Base-by-base conservation (phyloP, 2,888 invertebrate genomes). In the Cetonia aurata region DNA sequence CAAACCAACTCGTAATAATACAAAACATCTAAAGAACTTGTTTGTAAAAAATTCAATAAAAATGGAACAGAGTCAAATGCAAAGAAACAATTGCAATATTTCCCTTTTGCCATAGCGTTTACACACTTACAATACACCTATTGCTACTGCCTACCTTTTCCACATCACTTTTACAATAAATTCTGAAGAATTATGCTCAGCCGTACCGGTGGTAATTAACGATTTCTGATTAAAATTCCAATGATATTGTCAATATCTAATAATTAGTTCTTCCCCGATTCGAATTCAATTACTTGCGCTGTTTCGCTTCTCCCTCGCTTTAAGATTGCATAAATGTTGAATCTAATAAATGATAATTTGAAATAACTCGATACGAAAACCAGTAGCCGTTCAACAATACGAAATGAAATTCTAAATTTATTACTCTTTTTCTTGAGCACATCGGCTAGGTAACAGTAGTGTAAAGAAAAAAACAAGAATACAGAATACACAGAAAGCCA, bases 141-240 rank as follows among this genome's bases (percentile, higher is more conserved):
- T 4, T 25, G 4, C 25, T 25, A 25, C 25, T 25, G 4, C 25
- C 25, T 25, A 25, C 25, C 25, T 25, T 25, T 25, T 25, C n/a
- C 25, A 25, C 25, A 4, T 25, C 25, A 25, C 25, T 25, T 25
- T 25, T 4, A 25, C 4, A 25, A 4, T 4, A 25, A 25, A 25
- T 25, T 25, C 25, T 25, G 25, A 25, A 25, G 4, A 25, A 25
- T 25, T 25, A 25, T 25, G 25, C 25, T 1, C 4, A 3, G 25
- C 25, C 25, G 19, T 46, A 48, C 74, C 68, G 72, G 70, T 67
- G 75, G 75, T 75, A 77, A 79, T 79, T 79, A 79, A 80, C 79
- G 77, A 77, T 76, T 78, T 80, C n/a, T n/a, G n/a, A n/a, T n/a
- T 79, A 79, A 80, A 80, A 80, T 79, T 80, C 79, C 79, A 76